Conservation (phyloP, 2,888 invertebrate genomes). For the Caenorhabditis sp. region DNA sequence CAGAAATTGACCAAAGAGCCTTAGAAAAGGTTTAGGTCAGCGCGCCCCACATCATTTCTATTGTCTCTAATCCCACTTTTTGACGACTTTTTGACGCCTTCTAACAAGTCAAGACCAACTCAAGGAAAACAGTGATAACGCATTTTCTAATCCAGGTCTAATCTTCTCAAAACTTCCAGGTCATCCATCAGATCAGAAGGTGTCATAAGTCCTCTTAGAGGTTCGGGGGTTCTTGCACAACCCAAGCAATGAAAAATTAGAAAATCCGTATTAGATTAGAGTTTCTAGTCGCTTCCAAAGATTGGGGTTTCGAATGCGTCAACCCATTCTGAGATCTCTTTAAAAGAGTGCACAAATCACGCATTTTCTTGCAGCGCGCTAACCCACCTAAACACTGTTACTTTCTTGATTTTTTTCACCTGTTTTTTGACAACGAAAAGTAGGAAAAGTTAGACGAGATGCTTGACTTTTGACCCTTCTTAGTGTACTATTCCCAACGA, state of each 20-base stretch:
- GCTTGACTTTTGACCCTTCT: conserved; percentile 3
- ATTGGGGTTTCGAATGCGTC: conserved; percentile 4
- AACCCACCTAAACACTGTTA: conserved; percentile 10
- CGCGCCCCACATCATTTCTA: neutral
- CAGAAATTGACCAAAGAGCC: neutral
- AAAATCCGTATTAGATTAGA: neutral
- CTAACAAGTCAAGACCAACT: neutral
- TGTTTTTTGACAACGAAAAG: neutral
- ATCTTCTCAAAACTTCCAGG: neutral
- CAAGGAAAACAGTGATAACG: neutral
- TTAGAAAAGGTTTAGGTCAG: no score
- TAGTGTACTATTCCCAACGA: neutral
- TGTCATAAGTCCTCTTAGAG: neutral
- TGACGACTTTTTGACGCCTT: neutral
- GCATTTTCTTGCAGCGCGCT: neutral
- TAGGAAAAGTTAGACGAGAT: neutral
- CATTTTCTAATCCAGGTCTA: no score
- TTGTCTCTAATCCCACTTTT: neutral
- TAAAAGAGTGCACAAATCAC: neutral
- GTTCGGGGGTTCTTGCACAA: neutral
- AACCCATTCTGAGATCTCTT: neutral
- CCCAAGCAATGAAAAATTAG: neutral
- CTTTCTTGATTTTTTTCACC: neutral
- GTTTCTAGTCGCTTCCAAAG: no score
- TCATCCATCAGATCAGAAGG: conserved; percentile 4